Percentiles rank a stretch among this genome's conserved stretches.
Evolutionary conservation across 2,888 invertebrate genomes (phyloP).

Genomic region (Lycophotia porphyrea): DNA sequence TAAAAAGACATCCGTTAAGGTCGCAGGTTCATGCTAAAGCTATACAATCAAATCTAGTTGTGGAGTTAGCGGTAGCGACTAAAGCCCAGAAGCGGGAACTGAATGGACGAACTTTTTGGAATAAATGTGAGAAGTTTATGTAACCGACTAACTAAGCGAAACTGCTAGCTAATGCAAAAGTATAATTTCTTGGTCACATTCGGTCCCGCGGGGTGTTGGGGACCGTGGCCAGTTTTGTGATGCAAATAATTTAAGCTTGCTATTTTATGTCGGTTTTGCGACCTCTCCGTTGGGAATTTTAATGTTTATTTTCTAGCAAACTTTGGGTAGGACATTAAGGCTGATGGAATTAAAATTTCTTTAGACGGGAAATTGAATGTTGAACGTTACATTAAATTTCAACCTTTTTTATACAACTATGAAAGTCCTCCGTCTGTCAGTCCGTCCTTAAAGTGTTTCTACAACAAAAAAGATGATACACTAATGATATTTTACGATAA

Average conservation of each 20-base stretch:
- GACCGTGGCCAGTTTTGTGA: conserved; percentile 71
- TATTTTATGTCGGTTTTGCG: conserved; percentile 63
- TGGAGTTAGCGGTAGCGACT: conserved; percentile 55
- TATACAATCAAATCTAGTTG: conserved; percentile 71
- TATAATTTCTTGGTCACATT: conserved; percentile 79
- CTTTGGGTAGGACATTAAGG: conserved; percentile 34
- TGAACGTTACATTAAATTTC: not conserved
- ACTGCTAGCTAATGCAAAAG: conserved; percentile 81
- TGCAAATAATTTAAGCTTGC: conserved; percentile 73
- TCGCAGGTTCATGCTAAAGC: not conserved
- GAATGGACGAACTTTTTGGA: conserved; percentile 77
- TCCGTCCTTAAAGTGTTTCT: not conserved
- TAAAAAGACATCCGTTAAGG: too few species aligned
- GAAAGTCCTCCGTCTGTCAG: not conserved
- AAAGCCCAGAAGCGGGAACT: conserved; percentile 51
- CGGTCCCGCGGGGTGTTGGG: conserved; percentile 56
- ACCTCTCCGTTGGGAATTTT: conserved; percentile 58
- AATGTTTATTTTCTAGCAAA: conserved; percentile 58
- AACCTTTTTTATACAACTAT: not conserved
- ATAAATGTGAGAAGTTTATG: conserved; percentile 84
- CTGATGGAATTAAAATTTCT: conserved; percentile 51
- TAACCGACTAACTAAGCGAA: conserved; percentile 78
- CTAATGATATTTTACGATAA: not conserved
- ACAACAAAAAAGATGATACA: not conserved
- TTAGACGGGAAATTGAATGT: conserved; percentile 39